Base-by-base conservation (phyloP, 2,888 invertebrate genomes). In the Pharmacophagus antenor region DNA sequence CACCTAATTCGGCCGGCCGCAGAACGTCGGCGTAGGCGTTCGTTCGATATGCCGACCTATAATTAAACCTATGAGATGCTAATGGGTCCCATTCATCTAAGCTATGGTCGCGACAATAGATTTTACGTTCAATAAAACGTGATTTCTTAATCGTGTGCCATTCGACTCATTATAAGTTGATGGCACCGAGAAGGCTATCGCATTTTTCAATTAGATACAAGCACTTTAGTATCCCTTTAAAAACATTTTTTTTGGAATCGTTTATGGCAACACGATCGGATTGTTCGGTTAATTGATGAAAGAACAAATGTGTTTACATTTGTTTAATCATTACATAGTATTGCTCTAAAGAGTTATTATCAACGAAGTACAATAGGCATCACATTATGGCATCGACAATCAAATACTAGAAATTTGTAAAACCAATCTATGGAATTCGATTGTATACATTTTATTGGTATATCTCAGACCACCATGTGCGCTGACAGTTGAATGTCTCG, bases 1-100 rank as follows among this genome's bases (percentile, higher is more conserved):
- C 75, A 81, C 82, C 85, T 88, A 88, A 90, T 88, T 88, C 80
- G 85, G 87, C 86, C 85, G 50, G 87, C 80, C 82, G 79, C 83
- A 83, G 82, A 74, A 76, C 74, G 77, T 69, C 18, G 73, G 70
- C 74, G 76, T 73, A 79, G 81, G 77, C 79, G 83, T 76, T 72
- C 72, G 76, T 72, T 76, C 80, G 73, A 71, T 76, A 76, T 78
- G 73, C 74, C 77, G 73, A 77, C 76, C 80, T 82, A 81, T 87
- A 87, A 89, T 88, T 88, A 87, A 86, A 82, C 80, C 82, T 82
- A 78, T 79, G 77, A 84, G 78, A 85, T 80, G 80, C 79, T 85
- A 84, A 85, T 84, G 77, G 77, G 77, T 75, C 71, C 73, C 80
- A 79, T 82, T 81, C 77, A 76, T 82, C 76, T 70, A 76, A 76